phyloP scores from a whole-genome alignment of 2,888 invertebrate genomes.

The Epinotia demarniana region DNA sequence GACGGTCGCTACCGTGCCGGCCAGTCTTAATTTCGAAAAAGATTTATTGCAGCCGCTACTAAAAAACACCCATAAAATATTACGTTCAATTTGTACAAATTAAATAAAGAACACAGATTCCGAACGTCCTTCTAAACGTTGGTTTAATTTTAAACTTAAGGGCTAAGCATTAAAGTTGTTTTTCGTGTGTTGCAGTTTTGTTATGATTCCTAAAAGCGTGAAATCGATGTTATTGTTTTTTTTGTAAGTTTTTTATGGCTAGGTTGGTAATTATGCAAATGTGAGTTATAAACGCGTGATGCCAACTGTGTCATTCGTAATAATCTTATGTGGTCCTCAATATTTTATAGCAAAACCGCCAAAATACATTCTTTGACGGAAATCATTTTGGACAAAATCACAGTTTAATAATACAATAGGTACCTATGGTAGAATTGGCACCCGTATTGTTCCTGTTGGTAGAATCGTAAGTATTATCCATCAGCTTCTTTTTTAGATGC shows the following conservation, averaged over 20 bases:
- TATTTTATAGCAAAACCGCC: slow-evolving; percentile 7
- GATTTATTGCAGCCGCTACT: slow-evolving; percentile 57
- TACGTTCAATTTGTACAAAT: slow-evolving; percentile 60
- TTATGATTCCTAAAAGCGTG: slow-evolving; percentile 34
- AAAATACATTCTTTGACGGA: background rate
- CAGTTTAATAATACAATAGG: too few relatives aligned
- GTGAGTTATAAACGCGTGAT: slow-evolving; percentile 28
- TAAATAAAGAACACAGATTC: slow-evolving; percentile 51
- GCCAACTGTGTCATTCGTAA: slow-evolving; percentile 17
- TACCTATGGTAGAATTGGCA: too few relatives aligned
- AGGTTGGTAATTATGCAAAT: slow-evolving; percentile 37
- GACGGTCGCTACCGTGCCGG: slow-evolving; percentile 54
- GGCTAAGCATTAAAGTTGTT: background rate
- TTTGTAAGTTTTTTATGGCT: slow-evolving; percentile 33
- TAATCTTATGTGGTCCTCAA: slow-evolving; percentile 25
- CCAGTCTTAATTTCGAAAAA: slow-evolving; percentile 49
- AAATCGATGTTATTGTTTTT: slow-evolving; percentile 44
- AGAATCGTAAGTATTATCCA: too few relatives aligned
- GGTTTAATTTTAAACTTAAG: background rate
- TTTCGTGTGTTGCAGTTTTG: background rate
- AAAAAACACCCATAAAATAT: slow-evolving; percentile 58
- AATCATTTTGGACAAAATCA: too few relatives aligned
- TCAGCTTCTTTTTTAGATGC: too few relatives aligned
- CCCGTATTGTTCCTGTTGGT: too few relatives aligned
- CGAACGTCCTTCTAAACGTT: slow-evolving; percentile 26